Base-by-base conservation (phyloP, 2,113 vertebrate species). In the Pelecanus crispus region DNA sequence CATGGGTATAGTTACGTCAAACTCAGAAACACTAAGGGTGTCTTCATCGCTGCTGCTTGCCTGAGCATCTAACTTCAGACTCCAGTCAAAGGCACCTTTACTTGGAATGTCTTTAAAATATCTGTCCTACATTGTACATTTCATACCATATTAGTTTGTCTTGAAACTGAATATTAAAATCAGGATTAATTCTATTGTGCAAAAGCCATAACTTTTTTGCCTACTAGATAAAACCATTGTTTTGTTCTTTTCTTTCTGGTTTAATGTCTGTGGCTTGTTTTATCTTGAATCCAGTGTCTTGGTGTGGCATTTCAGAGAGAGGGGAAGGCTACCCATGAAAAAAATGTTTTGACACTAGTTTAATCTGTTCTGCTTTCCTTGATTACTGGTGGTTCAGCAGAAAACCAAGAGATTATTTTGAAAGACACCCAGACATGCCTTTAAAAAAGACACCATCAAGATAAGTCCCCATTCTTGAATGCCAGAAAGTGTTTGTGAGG, bases 401-500 rank as follows among this genome's bases (percentile, higher is more conserved):
- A 81, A 94, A 68, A 28, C 14, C 4, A 36, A 38, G 53, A 47
- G 9, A 32, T 52, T 81, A 4, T 81, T 94, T 79, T 84, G 53
- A 28, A 91, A 56, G 81, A 92, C 18, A 44, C 31, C 7, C n/a
- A 90, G 53, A 67, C 5, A 3, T n/a, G 8, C 6, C 5, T 70
- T 73, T 93, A 7, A 58, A 49, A 80, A 72, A 81, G 49, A 24
- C 20, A 9, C 9, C 24, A 10, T 61, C 1, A 2, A 49, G 32
- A 73, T 50, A 22, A 83, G 15, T 55, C 55, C 11, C 24, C 0
- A 0, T 44, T 91, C 24, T 59, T 70, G 50, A 88, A 58, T 63
- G 29, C 34, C 0, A 0, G 8, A n/a, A 80, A 50, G 19, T 13
- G 1, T 34, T 63, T 74, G 19, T 2, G 17, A 66, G 45, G 45